phyloP scores from a whole-genome alignment of 1,140 invertebrate genomes.

The Calosoma granatense region DNA sequence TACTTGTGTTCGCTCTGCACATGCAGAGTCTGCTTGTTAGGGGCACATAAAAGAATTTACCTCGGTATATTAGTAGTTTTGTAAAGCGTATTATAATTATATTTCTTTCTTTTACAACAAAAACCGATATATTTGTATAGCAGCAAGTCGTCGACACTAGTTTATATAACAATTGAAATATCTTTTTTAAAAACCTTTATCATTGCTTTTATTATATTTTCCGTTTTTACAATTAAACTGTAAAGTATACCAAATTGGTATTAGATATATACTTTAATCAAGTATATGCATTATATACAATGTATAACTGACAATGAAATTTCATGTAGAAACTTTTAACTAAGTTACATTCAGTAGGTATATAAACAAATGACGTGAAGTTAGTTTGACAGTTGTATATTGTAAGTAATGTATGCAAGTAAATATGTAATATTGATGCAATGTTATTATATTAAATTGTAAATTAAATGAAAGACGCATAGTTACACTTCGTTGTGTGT shows the following conservation, averaged over 20 bases:
- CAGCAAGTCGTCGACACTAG: not conserved
- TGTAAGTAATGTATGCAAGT: no score
- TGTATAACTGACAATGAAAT: no score
- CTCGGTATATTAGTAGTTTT: not conserved
- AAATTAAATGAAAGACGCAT: not conserved
- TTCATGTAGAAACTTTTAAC: no score
- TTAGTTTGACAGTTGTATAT: no score
- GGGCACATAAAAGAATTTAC: no score
- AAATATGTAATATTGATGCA: constrained; percentile 6
- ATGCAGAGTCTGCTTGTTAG: no score
- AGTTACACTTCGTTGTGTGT: not conserved
- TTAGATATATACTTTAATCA: no score
- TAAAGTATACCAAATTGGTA: constrained; percentile 2
- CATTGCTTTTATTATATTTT: no score
- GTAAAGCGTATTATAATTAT: not conserved
- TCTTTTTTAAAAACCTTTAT: not conserved
- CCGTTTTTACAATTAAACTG: not conserved
- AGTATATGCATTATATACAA: no score
- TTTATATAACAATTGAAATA: not conserved
- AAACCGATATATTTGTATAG: not conserved
- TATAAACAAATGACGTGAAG: no score
- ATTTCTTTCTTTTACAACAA: not conserved
- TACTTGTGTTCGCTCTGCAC: no score
- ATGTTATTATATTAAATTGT: constrained; percentile 1
- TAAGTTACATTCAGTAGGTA: no score